These are phyloP conservation scores for Cotesia vestalis DNA, from an alignment of 1,140 invertebrate species.

Conservation along the genomic window DNA sequence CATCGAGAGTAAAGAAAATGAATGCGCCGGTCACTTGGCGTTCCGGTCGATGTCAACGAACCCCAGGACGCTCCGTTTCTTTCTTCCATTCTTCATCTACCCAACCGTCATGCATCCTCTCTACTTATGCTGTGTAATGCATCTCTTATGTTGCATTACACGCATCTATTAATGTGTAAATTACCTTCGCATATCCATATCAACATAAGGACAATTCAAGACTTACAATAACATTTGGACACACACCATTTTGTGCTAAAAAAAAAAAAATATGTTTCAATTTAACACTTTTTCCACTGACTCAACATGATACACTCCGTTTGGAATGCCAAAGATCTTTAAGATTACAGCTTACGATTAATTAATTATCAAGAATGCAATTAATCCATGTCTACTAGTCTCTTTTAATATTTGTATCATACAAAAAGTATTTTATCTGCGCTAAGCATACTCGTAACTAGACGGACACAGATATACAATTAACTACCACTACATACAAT, in stretches of 20 bases:
- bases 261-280: too few species aligned
- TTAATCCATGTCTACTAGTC: too few species aligned
- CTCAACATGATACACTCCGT: too few species aligned
- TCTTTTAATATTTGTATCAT: too few species aligned
- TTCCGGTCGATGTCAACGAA: slow-evolving; percentile 58
- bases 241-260: too few species aligned
- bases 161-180: slow-evolving; percentile 34
- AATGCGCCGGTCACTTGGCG: slow-evolving; percentile 56
- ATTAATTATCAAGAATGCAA: too few species aligned
- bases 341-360: too few species aligned
- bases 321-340: too few species aligned
- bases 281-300: too few species aligned
- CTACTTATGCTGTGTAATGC: slow-evolving; percentile 15
- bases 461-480: neutral
- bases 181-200: slow-evolving; percentile 8
- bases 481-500: neutral
- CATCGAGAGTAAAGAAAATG: slow-evolving; percentile 45
- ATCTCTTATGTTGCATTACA: neutral
- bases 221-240: too few species aligned
- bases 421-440: too few species aligned
- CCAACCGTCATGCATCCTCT: slow-evolving; percentile 25
- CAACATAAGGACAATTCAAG: too few species aligned
- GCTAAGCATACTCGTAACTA: neutral
- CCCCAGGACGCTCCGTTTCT: slow-evolving; percentile 44
- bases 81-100: slow-evolving; percentile 43